Conservation (phyloP, 2,113 vertebrate genomes). For the Notarius quadriscutis region DNA sequence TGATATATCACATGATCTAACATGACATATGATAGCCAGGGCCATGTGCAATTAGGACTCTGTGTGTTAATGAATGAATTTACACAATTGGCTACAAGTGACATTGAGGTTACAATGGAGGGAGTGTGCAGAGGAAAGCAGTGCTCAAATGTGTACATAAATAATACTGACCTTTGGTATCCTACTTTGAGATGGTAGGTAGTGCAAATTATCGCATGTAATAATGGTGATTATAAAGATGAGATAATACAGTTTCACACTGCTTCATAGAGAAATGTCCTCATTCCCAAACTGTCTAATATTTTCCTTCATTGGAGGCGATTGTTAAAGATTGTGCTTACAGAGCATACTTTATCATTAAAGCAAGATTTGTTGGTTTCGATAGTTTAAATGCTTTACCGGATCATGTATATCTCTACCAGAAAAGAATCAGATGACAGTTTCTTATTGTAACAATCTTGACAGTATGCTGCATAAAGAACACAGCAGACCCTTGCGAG, state of each 20-base stretch:
- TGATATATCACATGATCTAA: not conserved
- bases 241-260: too few relatives aligned
- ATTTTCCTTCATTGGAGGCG: not conserved
- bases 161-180: not conserved
- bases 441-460: not conserved
- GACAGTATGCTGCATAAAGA: not conserved
- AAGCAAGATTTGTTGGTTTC: not conserved
- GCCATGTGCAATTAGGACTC: not conserved
- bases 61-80: not conserved
- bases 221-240: not conserved
- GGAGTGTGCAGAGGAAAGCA: not conserved
- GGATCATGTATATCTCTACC: not conserved
- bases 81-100: not conserved
- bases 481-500: not conserved
- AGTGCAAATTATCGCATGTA: not conserved
- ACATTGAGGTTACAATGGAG: not conserved
- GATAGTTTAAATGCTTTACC: not conserved
- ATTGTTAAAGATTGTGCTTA: not conserved
- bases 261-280: not conserved
- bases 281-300: not conserved
- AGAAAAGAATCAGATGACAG: not conserved
- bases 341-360: not conserved
- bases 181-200: not conserved
- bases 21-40: not conserved
- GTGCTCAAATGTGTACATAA: not conserved